phyloP scores from a whole-genome alignment of 2,888 invertebrate species.

The Agrochola circellaris region DNA sequence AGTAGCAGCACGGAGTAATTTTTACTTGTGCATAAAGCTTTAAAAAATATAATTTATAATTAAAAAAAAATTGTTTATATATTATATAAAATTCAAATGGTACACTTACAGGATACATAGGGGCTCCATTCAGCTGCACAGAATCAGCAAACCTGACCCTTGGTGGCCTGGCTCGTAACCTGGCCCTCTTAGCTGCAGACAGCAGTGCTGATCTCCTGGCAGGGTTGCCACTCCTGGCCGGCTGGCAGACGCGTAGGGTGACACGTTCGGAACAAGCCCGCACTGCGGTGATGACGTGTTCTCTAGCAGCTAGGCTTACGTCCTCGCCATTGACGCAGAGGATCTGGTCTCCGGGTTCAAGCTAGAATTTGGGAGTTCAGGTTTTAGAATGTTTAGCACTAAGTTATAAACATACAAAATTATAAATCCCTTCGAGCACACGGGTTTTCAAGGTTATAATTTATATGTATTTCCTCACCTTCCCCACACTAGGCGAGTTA shows the following conservation, averaged over 20 bases:
- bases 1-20: background rate
- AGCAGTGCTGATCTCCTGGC: constrained; percentile 95
- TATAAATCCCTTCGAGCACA: too few species aligned
- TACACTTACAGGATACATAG: constrained; percentile 93
- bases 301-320: constrained; percentile 95
- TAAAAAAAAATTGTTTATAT: too few species aligned
- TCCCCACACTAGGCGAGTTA: constrained; percentile 97
- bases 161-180: constrained; percentile 94
- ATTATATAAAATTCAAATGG: background rate
- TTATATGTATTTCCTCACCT: constrained; percentile 85
- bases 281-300: constrained; percentile 97
- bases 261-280: constrained; percentile 95
- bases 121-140: constrained; percentile 96
- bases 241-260: constrained; percentile 95
- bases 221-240: constrained; percentile 90
- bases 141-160: constrained; percentile 97
- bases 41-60: too few species aligned
- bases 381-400: background rate
- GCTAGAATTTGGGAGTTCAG: constrained; percentile 80
- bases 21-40: background rate
- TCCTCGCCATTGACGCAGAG: constrained; percentile 97
- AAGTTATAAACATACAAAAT: too few species aligned
- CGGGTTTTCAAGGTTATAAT: too few species aligned
- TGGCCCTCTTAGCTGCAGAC: constrained; percentile 96
- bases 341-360: constrained; percentile 97